Conservation (phyloP, 1,140 invertebrate species). For the Drosophila kepulauana region DNA sequence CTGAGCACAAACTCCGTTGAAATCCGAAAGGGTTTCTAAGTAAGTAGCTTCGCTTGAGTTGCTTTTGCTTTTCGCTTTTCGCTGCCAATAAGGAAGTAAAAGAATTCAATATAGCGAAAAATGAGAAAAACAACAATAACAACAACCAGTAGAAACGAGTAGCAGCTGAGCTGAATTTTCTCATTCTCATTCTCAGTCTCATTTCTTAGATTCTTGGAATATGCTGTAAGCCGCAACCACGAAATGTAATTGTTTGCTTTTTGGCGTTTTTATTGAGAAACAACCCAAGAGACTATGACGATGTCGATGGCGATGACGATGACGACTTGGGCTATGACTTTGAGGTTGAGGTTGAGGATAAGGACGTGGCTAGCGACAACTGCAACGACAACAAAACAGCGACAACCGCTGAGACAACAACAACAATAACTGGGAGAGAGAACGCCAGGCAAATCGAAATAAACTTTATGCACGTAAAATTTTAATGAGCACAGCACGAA, state of each 20-base stretch:
- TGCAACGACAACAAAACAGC: constrained; percentile 29
- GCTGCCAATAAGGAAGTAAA: constrained; percentile 69
- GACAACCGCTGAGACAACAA: constrained; percentile 11
- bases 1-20: constrained; percentile 4
- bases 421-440: constrained; percentile 28
- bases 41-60: constrained; percentile 19
- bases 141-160: constrained; percentile 41
- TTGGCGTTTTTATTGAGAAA: constrained; percentile 44
- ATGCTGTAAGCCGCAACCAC: constrained; percentile 45
- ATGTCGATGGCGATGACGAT: constrained; percentile 9
- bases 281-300: constrained; percentile 16
- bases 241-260: constrained; percentile 54
- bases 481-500: constrained; percentile 83
- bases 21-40: constrained; percentile 42
- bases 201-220: constrained; percentile 41
- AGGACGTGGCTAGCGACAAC: constrained; percentile 50
- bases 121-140: constrained; percentile 29
- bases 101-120: constrained; percentile 21
- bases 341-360: constrained; percentile 39
- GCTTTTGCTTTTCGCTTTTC: constrained; percentile 21
- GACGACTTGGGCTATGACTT: constrained; percentile 1
- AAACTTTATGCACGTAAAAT: constrained; percentile 83
- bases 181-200: constrained; percentile 37
- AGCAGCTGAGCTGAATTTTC: constrained; percentile 38
- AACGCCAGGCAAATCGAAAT: constrained; percentile 73